Evolutionary conservation across 2,797 vertebrate genomes (phyloP), one percentile per base, ranked within the genome.

Genomic region (Takifugu ocellatus): DNA sequence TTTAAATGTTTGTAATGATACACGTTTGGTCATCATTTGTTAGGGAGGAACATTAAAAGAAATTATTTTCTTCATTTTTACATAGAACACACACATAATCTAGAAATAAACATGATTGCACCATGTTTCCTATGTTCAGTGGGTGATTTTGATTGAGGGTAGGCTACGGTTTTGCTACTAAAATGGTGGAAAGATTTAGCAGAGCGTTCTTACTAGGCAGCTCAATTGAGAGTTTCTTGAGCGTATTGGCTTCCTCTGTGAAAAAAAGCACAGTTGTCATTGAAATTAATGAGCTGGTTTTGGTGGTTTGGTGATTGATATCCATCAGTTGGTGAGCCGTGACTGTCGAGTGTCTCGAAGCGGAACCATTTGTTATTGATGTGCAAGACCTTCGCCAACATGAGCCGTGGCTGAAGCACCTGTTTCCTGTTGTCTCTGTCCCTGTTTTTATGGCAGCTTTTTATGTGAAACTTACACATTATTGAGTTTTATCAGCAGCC

Each of bases 151-250:
- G 53, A 76, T 68, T 62, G 52, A 58, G 43, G 58, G 43, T 61
- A 24, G 16, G 25, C 68, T 66, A 71, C 46, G 43, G 29, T 54
- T 82, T 74, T 68, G 69, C 49, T 82, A 63, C 67, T 74, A 43
- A 64, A 72, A 70, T 51, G 65, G 55, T 74, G 68, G 57, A 60
- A 52, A 16, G 52, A 58, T 77, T 85, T 74, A 85, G 82, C 66
- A 75, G 68, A 83, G 59, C 63, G 65, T 45, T 89, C 90, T 93
- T 93, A 93, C 92, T 86, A 87, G 90, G 87, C 69, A 92, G 88
- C 58, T 93, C 91, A 87, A 92, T 74, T 84, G 91, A 92, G 74
- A 90, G 87, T 91, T 91, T 92, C 91, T 92, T 92, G 86, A 79
- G 71, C 75, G 84, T 75, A 85, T 46, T 86, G 84, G 81, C 84